phyloP scores from a whole-genome alignment of 2,888 invertebrate genomes.

The Temnothorax unifasciatus region DNA sequence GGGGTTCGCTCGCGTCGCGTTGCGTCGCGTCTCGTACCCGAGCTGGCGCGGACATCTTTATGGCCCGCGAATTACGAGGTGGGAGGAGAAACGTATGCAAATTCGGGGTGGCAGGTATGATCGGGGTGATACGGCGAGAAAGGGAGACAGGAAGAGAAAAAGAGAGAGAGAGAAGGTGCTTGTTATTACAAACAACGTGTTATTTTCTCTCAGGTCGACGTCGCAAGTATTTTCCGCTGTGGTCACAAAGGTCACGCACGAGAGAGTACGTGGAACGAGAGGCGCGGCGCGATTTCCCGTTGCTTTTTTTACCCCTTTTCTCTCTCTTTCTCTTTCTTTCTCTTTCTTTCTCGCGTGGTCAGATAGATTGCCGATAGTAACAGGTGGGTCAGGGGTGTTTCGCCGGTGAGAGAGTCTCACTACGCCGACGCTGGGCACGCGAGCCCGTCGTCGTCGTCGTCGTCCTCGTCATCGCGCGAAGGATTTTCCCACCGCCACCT shows the following conservation, averaged over 20 bases:
- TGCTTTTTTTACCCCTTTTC: neutral
- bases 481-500: conserved; percentile 42
- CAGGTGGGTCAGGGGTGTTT: conserved; percentile 59
- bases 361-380: conserved; percentile 53
- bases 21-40: conserved; percentile 13
- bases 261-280: neutral
- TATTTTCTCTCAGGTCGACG: conserved; percentile 1
- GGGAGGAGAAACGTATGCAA: conserved; percentile 28
- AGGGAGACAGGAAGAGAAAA: neutral
- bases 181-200: neutral
- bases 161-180: neutral
- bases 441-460: conserved; percentile 2
- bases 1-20: conserved; percentile 17
- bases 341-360: conserved; percentile 40
- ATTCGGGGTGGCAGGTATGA: conserved; percentile 13
- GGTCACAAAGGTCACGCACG: conserved; percentile 40
- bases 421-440: conserved; percentile 54
- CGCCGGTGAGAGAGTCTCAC: conserved; percentile 43
- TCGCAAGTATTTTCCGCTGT: conserved; percentile 1
- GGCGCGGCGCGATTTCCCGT: conserved; percentile 6
- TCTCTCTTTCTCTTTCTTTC: neutral
- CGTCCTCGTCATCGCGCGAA: conserved; percentile 16
- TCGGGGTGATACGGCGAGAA: conserved; percentile 1
- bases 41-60: conserved; percentile 41
- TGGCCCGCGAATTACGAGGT: conserved; percentile 29